A percentile compares a stretch with the other conserved stretches of the same genome.
phyloP scores from a whole-genome alignment of 2,113 vertebrate species.

The Pachypanchax playfairii region DNA sequence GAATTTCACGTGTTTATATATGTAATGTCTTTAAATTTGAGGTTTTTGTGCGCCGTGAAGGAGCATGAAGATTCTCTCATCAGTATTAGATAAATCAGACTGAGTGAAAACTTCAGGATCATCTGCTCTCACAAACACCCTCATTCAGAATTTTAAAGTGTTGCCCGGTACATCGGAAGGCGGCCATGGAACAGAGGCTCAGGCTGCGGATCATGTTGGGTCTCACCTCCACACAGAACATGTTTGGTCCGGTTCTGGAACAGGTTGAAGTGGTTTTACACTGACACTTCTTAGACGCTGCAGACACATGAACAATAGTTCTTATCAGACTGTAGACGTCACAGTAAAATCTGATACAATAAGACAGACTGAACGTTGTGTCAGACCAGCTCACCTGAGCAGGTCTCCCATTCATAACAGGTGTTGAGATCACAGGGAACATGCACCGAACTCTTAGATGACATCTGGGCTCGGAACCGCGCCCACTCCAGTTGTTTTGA shows the following conservation, averaged over 20 bases:
- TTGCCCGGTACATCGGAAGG: conserved; percentile 63
- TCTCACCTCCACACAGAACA: conserved; percentile 71
- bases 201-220: conserved; percentile 49
- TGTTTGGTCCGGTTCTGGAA: not conserved
- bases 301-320: too few relatives aligned
- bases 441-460: conserved; percentile 79
- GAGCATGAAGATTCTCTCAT: too few relatives aligned
- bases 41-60: too few relatives aligned
- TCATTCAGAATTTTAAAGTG: conserved; percentile 68
- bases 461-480: conserved; percentile 81
- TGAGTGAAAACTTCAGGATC: conserved; percentile 1
- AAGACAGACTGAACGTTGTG: too few relatives aligned
- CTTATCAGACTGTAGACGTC: not conserved
- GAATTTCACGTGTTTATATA: too few relatives aligned
- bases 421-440: conserved; percentile 83
- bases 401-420: conserved; percentile 93
- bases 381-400: conserved; percentile 80
- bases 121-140: conserved; percentile 52
- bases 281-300: conserved; percentile 63
- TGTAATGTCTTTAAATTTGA: too few relatives aligned
- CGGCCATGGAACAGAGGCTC: conserved; percentile 65
- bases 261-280: conserved; percentile 68
- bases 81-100: too few relatives aligned
- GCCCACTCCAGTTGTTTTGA: conserved; percentile 78
- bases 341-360: too few relatives aligned